Evolutionary conservation across 2,888 invertebrate genomes (phyloP).

Genomic region (Vandiemenella viatica): DNA sequence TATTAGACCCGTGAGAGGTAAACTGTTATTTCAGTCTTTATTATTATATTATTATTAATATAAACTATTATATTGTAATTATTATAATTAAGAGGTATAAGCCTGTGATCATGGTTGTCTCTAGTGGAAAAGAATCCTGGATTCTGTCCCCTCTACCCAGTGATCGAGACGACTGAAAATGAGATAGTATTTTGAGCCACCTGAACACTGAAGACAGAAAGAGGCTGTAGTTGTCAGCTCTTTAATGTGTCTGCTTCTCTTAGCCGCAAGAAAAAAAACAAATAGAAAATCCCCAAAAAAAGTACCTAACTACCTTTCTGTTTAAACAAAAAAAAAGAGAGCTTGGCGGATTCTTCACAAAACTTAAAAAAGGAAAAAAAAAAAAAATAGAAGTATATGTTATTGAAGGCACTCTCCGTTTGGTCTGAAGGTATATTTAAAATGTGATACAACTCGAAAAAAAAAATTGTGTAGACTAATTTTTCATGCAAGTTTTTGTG

Average conservation of each 20-base stretch:
- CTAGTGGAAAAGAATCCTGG: not conserved
- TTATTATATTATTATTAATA: not conserved
- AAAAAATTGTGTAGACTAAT: constrained; percentile 14
- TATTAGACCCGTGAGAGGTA: not conserved
- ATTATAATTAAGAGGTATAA: not conserved
- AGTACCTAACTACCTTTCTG: constrained; percentile 16
- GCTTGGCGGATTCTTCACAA: constrained; percentile 15
- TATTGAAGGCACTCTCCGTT: constrained; percentile 14
- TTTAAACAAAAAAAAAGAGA: constrained; percentile 14
- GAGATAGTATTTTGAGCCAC: constrained; percentile 8
- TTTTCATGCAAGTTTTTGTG: constrained; percentile 15
- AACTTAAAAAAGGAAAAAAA: constrained; percentile 9
- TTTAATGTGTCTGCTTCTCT: constrained; percentile 16
- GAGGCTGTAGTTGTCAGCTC: constrained; percentile 16
- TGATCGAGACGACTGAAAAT: constrained; percentile 5
- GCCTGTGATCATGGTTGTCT: not conserved
- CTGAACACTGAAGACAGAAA: constrained; percentile 10
- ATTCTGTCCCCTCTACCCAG: not conserved
- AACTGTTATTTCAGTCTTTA: not conserved
- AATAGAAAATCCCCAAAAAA: constrained; percentile 12
- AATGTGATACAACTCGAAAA: constrained; percentile 15
- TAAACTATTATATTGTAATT: not conserved
- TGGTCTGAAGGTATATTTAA: constrained; percentile 15
- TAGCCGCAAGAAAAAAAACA: constrained; percentile 14
- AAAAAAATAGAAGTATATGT: constrained; percentile 13